Evolutionary conservation across 2,888 invertebrate genomes (phyloP), one percentile per base, ranked within the genome.

Genomic region (Azorinus chamasolen): DNA sequence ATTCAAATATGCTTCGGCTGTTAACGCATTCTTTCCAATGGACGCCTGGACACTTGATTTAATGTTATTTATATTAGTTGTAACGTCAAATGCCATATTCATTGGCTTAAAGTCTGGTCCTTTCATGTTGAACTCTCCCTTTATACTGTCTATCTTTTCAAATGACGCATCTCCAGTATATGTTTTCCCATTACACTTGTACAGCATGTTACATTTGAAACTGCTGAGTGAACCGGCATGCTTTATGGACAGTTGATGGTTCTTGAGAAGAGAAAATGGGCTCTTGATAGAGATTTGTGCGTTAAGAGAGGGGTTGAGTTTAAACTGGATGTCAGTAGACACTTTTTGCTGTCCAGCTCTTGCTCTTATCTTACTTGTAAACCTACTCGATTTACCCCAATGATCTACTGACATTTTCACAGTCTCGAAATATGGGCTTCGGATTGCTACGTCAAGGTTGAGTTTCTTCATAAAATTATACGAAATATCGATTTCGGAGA

Each of bases 151-250:
- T 14, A 59, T n/a, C 43, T 72, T 71, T 25, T 71, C 61, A 48
- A 63, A 72, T 24, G 77, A 46, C 1, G 68, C 62, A 59, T 71
- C 77, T 1, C 77, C 77, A n/a, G 54, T 43, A 43, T 77, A 77
- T 12, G 53, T 63, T 37, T 72, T 58, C 3, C 66, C 71, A 43
- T 77, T 77, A 27, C 51, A 54, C 45, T 55, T 77, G 48, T 77
- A 77, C 18, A 68, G 57, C 71, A 77, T 63, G 39, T 77, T 77
- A 37, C 68, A 72, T 39, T 77, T 77, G 48, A 77, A 77, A 37
- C 62, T 68, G 43, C 71, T 68, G 4, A 18, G 18, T 20, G 27
- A 57, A 20, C 75, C 75, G 8, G 69, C 69, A 50, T 75, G 75
- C 37, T 71, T 71, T 14, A 77, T 20, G 22, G 77, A 68, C n/a